Base-by-base conservation (phyloP, 1,140 invertebrate genomes). In the Nebria ingens region DNA sequence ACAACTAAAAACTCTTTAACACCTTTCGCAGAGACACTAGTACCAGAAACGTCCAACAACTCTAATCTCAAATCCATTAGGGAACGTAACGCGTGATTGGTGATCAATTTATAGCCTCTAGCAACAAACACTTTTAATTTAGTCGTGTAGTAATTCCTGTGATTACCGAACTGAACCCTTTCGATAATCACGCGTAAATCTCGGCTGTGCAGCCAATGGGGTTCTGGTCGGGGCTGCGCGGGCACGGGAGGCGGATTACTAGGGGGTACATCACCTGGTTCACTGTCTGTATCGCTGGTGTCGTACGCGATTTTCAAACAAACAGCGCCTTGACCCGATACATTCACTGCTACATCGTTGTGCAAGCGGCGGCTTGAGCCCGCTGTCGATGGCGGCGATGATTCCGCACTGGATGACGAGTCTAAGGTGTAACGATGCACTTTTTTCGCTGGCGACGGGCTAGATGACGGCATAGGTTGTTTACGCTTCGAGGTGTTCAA, bases 31-130 rank as follows among this genome's bases (percentile, higher is more conserved):
- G 64, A 63, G 3, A 66, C 59, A 12, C 56, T 58, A 0, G 67
- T 68, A 45, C 61, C 59, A n/a, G 65, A 66, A 2, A 68, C 57
- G 53, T 68, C 67, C 2, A 68, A 56, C 22, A 68, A 45, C 23
- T 66, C 63, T 20, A 68, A 29, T 21, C 62, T 55, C 15, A 67
- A 54, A 42, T 62, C 55, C 45, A 52, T 53, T 6, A 68, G 23
- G 34, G 40, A 56, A 0, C 25, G 9, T 19, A 68, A 56, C 2
- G 59, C 50, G 2, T 21, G 23, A 50, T 68, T 58, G 0, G 62
- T 64, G 4, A 68, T 59, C 49, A 49, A 21, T n/a, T 49, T 49
- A 55, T 62, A 65, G 2, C 67, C 67, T 11, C 67, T 50, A 9
- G 40, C 40, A 17, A 45, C 40, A 45, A 45, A 45, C 15, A 45